Evolutionary conservation across 2,888 invertebrate genomes (phyloP).

Genomic region (Synanthedon formicaeformis): DNA sequence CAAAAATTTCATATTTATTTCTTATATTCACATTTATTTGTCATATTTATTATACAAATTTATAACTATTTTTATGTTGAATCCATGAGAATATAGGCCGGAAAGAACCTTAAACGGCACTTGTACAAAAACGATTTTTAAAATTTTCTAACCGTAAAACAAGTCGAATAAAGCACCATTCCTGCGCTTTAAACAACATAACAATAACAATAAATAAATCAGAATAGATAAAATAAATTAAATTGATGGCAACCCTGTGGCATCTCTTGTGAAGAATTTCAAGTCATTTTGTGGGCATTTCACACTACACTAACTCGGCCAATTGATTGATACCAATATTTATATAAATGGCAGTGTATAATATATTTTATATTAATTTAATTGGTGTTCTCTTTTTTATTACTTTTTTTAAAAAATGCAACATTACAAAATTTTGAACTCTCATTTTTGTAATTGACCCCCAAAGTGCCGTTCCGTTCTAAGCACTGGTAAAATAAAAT

Average conservation of each 20-base stretch:
- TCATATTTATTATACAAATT: too few relatives aligned
- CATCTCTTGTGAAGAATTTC: too few relatives aligned
- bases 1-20: not conserved
- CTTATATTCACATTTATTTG: not conserved
- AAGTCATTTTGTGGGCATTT: conserved; percentile 2
- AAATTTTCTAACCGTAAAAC: too few relatives aligned
- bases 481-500: not conserved
- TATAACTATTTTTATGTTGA: too few relatives aligned
- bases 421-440: conserved; percentile 5
- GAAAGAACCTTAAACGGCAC: too few relatives aligned
- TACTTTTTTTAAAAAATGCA: not conserved
- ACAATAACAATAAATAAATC: not conserved
- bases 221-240: not conserved
- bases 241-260: not conserved
- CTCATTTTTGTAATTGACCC: conserved; percentile 7
- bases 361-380: conserved; percentile 8
- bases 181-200: too few relatives aligned
- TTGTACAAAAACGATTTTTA: too few relatives aligned
- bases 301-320: conserved; percentile 16
- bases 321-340: conserved; percentile 17
- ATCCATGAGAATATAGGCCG: too few relatives aligned
- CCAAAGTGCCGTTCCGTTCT: not conserved
- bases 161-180: too few relatives aligned
- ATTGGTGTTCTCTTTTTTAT: conserved; percentile 18
- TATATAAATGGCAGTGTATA: conserved; percentile 24